phyloP scores from a whole-genome alignment of 2,113 vertebrate genomes.

The Syrmaticus mikado region DNA sequence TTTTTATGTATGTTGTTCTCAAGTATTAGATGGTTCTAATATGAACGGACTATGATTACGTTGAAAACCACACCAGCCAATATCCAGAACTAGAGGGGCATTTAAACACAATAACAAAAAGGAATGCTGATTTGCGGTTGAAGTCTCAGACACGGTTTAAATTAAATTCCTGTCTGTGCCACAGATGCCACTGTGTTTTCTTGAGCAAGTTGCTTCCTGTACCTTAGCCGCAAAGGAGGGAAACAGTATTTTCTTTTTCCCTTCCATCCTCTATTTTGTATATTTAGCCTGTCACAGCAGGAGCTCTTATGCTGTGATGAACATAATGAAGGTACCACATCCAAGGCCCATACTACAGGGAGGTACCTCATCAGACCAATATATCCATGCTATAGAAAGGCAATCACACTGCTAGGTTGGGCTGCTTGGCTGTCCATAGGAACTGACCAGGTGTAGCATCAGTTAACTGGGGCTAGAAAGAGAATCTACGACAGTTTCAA shows the following conservation, averaged over 20 bases:
- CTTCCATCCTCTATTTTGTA: neutral
- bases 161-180: neutral
- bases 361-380: neutral
- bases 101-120: constrained; percentile 29
- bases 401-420: neutral
- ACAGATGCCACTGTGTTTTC: constrained; percentile 7
- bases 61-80: constrained; percentile 14
- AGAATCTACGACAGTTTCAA: neutral
- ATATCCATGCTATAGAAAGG: accelerated
- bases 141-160: neutral
- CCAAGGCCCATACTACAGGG: neutral
- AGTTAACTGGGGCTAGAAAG: neutral
- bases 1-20: constrained; percentile 55
- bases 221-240: neutral
- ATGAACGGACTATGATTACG: constrained; percentile 23
- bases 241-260: neutral
- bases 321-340: neutral
- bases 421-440: neutral
- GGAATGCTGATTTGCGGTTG: constrained; percentile 16
- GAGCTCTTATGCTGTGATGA: neutral
- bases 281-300: neutral
- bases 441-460: neutral
- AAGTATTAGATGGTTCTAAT: constrained; percentile 37
- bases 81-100: neutral
- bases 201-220: neutral